Base-by-base conservation (phyloP, 1,140 invertebrate genomes). In the Cherax destructor region DNA sequence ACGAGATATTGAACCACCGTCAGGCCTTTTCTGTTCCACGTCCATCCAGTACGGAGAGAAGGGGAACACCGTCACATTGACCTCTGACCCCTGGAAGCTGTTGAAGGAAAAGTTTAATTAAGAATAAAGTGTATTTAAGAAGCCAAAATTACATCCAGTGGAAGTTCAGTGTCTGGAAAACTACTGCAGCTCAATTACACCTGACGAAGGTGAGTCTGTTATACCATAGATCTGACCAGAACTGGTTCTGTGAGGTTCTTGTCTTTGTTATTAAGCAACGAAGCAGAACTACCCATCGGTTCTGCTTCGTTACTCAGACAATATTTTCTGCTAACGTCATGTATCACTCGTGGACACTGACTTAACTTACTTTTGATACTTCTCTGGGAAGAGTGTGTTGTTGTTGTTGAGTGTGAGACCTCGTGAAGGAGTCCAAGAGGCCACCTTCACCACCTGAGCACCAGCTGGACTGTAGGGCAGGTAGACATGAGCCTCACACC, bases 11-110 rank as follows among this genome's bases (percentile, higher is more conserved):
- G 56, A 16, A 16, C 16, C 41, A 9, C 56, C 74, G 18, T 78
- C 72, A 11, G 21, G 7, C 6, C 52, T 52, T 7, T 21, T 9
- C 69, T 59, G 24, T 5, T 84, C 72, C 18, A 41, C 74, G 6
- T 61, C 88, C 88, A 91, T 91, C 72, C 81, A 91, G 47, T 91
- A 91, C 10, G 88, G 88, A 30, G 56, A n/a, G 81, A 91, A 84
- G 16, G 88, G 88, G 21, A 78, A 85, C 81, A 91, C 88, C 7
- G 88, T 91, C 88, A 91, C 85, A n/a, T 84, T 84, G 13, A 91
- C 24, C 49, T 13, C 6, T 0, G 56, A 24, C 18, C 88, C 88
- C 52, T 84, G 69, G 81, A 91, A 91, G 47, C 88, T 91, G 13
- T 0, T 10, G 4, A 79, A 24, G 13, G 30, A 41, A 61, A 16